Evolutionary conservation across 2,888 invertebrate genomes (phyloP).

Genomic region (Slavum lentiscoides): DNA sequence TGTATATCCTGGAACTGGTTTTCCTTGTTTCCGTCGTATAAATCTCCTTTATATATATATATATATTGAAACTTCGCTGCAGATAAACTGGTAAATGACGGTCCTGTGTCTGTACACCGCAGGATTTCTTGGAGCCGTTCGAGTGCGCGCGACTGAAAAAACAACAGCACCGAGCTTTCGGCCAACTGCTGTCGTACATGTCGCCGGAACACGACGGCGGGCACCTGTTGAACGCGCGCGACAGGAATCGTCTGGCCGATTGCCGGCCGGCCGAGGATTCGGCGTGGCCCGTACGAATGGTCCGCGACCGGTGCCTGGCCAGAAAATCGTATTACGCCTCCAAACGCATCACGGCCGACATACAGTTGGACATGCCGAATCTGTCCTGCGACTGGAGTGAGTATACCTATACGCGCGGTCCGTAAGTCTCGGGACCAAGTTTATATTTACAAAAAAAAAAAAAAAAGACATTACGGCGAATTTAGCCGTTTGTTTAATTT

Average conservation of each 20-base stretch:
- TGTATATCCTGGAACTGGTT: too few relatives aligned
- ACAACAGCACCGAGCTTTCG: not conserved
- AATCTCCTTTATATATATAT: too few relatives aligned
- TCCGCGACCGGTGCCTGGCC: constrained; percentile 1
- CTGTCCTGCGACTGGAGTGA: constrained; percentile 29
- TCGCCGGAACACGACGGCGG: not conserved
- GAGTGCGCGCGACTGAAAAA: constrained; percentile 18
- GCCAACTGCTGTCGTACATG: constrained; percentile 26
- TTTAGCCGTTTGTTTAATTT: too few relatives aligned
- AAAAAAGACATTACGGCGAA: too few relatives aligned
- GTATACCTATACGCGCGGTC: not conserved
- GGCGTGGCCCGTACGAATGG: constrained; percentile 39
- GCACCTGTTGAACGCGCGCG: not conserved
- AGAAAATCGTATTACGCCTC: not conserved
- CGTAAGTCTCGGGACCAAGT: too few relatives aligned
- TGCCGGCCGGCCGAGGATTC: not conserved
- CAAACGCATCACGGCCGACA: not conserved
- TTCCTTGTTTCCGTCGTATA: too few relatives aligned
- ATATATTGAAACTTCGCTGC: too few relatives aligned
- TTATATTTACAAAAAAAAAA: too few relatives aligned
- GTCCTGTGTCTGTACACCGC: not conserved
- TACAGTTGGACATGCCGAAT: constrained; percentile 41
- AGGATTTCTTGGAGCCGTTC: constrained; percentile 36
- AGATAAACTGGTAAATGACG: too few relatives aligned
- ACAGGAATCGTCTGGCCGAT: not conserved